Base-by-base conservation (phyloP, 1,140 invertebrate species). In the Brachionus paranguensis region DNA sequence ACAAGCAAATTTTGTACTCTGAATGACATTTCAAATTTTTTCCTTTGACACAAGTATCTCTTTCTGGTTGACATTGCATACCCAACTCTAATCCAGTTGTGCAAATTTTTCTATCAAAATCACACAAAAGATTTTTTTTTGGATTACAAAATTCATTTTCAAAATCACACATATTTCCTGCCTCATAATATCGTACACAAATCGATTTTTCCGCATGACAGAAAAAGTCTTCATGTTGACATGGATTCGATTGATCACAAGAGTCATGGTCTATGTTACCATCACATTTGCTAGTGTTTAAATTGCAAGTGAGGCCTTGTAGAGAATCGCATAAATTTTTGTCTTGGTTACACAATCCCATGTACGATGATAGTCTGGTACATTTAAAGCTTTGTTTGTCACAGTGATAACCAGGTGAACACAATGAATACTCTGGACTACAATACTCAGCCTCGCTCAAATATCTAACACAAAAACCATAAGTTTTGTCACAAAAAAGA, bases 401-500 rank as follows among this genome's bases (percentile, higher is more conserved):
- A 65, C 60, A 65, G 1, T 65, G 12, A 29, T 65, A 65, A 65
- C 60, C 60, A 65, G 60, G 60, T 65, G 60, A 65, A 65, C 60
- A 65, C 27, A 65, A 65, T 27, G 60, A 65, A 65, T 65, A 65
- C 20, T 65, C 60, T 65, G 60, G 60, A 65, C 60, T 65, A 65
- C 60, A 65, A 65, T 29, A 29, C 12, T 65, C 20, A 65, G 20
- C 4, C 27, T 65, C 60, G 27, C 27, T 65, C 60, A 65, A 65
- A 65, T 65, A 65, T 65, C 60, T 65, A 29, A 65, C 60, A 65
- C 60, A 65, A 65, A 65, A 65, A 29, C 60, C 60, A 65, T 65
- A 65, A 65, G 1, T 65, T 29, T 65, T 65, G 27, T 65, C 60
- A 65, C 60, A 65, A 65, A 65, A 65, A 27, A 65, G 27, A 29